Percentiles rank a stretch among this genome's conserved stretches.
phyloP scores from a whole-genome alignment of 2,888 invertebrate genomes.

The Auanema sp. region DNA sequence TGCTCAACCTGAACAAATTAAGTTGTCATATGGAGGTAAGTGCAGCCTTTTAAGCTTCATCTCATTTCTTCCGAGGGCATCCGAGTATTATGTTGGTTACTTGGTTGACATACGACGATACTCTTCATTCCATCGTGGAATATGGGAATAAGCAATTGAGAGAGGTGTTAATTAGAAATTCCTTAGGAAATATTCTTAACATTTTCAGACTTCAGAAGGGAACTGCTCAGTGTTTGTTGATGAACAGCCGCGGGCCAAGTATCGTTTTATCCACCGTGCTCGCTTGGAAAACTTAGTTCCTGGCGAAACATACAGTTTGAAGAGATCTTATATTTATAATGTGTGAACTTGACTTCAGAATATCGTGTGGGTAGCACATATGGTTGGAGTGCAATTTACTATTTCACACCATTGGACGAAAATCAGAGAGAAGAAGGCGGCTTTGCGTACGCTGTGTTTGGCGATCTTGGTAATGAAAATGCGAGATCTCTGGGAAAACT shows the following conservation, averaged over 20 bases:
- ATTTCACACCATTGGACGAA: constrained; percentile 43
- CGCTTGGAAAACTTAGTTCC: constrained; percentile 40
- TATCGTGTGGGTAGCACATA: constrained; percentile 48
- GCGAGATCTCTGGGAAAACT: constrained; percentile 82
- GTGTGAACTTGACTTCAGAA: constrained; percentile 22
- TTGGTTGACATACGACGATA: constrained; percentile 61
- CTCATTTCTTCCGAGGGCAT: constrained; percentile 27
- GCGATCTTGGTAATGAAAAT: constrained; percentile 70
- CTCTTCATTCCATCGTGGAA: constrained; percentile 49
- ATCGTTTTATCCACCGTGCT: constrained; percentile 54
- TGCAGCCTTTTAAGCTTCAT: not conserved
- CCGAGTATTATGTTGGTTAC: constrained; percentile 46
- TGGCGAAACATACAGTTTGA: constrained; percentile 51
- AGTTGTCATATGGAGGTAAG: constrained; percentile 54
- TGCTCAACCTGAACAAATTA: constrained; percentile 60
- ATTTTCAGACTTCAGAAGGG: constrained; percentile 20
- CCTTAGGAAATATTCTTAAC: not conserved
- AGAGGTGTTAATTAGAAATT: constrained; percentile 7
- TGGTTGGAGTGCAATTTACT: constrained; percentile 51
- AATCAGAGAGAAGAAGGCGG: constrained; percentile 28
- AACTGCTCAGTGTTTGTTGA: constrained; percentile 47
- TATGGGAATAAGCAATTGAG: constrained; percentile 43
- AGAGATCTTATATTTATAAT: not conserved
- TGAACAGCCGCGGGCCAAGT: constrained; percentile 24
- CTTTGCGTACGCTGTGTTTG: constrained; percentile 39